phyloP scores from a whole-genome alignment of 2,888 invertebrate genomes.

The Sabatieria punctata region DNA sequence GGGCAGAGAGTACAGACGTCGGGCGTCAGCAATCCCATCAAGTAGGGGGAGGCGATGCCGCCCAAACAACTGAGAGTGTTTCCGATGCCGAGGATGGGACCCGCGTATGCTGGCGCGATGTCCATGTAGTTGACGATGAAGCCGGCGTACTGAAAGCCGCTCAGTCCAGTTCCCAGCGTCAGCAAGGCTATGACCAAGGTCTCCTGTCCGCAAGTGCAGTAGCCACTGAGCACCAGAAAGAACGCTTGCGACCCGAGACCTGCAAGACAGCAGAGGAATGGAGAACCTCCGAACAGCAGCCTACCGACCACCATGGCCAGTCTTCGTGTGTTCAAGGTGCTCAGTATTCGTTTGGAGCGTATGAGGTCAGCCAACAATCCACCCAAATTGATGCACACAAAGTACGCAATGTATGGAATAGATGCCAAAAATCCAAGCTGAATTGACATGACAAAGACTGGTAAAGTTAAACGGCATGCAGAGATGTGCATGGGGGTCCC shows the following conservation, averaged over 20 bases:
- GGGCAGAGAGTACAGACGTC: constrained; percentile 4
- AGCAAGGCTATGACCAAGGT: constrained; percentile 23
- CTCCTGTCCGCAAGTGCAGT: constrained; percentile 28
- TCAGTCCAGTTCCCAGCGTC: constrained; percentile 17
- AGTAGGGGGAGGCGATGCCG: constrained; percentile 25
- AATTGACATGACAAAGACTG: no score
- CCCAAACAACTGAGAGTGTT: constrained; percentile 30
- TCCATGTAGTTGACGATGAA: constrained; percentile 23
- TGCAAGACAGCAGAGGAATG: no score
- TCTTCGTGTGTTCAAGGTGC: constrained; percentile 26
- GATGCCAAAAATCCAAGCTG: constrained; percentile 29
- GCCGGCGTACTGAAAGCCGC: constrained; percentile 29
- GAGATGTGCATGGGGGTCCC: no score
- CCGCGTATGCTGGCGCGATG: constrained; percentile 27
- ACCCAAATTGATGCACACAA: constrained; percentile 25
- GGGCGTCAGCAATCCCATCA: constrained; percentile 21
- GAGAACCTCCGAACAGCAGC: no score
- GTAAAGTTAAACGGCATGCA: no score
- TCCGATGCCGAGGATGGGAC: constrained; percentile 25
- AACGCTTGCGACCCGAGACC: constrained; percentile 26
- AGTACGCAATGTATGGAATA: constrained; percentile 30
- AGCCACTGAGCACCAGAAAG: constrained; percentile 26
- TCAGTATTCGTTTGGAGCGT: constrained; percentile 17
- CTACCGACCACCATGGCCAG: constrained; percentile 27
- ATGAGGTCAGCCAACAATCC: constrained; percentile 25